These are phyloP conservation scores for Mus spicilegus DNA, from an alignment of 2,113 vertebrate genomes.

Conservation along the genomic window DNA sequence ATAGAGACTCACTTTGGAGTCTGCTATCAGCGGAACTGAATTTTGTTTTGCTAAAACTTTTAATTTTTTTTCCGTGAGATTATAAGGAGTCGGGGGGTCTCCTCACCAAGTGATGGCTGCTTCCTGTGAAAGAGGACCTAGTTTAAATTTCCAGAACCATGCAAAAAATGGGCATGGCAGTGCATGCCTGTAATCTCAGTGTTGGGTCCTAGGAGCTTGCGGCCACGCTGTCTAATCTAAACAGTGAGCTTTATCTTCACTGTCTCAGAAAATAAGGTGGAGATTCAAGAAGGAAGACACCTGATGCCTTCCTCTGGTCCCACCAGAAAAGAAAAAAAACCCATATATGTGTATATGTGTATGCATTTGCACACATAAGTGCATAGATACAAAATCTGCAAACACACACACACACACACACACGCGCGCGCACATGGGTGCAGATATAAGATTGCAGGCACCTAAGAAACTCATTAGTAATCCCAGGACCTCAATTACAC, in stretches of 20 bases:
- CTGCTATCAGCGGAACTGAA: not conserved
- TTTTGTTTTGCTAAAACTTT: constrained; percentile 18
- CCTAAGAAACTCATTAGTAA: not conserved
- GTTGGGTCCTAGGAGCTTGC: not conserved
- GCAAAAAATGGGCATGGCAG: not conserved
- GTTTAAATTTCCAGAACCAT: not conserved
- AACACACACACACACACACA: not conserved
- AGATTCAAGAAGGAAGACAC: not conserved
- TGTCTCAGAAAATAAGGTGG: not conserved
- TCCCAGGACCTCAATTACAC: not conserved
- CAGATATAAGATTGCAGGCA: not conserved
- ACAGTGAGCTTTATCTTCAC: not conserved
- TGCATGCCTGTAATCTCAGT: not conserved
- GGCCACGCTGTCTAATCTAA: not conserved
- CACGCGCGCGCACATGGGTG: not conserved
- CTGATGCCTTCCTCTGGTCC: too few relatives aligned
- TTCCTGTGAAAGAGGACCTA: not conserved
- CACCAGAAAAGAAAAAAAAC: too few relatives aligned
- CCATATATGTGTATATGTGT: not conserved
- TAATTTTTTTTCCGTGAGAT: not conserved
- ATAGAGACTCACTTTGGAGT: not conserved
- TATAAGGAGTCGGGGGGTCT: not conserved
- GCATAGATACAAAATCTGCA: not conserved
- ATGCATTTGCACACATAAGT: not conserved
- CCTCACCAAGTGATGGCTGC: too few relatives aligned